Base-by-base conservation (phyloP, 2,113 vertebrate genomes). In the Psophia crepitans region DNA sequence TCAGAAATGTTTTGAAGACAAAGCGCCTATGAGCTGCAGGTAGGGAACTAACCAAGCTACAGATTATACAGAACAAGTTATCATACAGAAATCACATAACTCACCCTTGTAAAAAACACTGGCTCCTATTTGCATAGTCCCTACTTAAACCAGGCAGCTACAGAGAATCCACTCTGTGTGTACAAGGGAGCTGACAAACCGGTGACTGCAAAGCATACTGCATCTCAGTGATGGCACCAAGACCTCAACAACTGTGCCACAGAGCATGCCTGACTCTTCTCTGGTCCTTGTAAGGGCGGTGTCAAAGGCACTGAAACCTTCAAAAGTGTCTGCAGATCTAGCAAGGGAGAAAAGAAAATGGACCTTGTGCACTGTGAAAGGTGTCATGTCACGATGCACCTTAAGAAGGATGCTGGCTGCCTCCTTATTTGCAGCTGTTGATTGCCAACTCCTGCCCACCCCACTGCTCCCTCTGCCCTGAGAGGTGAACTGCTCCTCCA, bases 371-470 rank as follows among this genome's bases (percentile, higher is more conserved):
- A 4, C 20, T 28, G 24, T 1, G 1, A 39, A 48, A 57, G 43
- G 11, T 75, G 24, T 32, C 15, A 27, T 2, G 19, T 28, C 41
- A 17, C 1, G 0, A 48, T 6, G 26, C 19, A n/a, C n/a, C 30
- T 63, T 26, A 33, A 69, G 12, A 35, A 26, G 1, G 2, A 65
- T 9, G 12, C 20, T 53, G 51, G 30, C 14, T 60, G 57, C 13
- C 51, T 43, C 44, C 51, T 54, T 15, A 53, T 22, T 19, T 41
- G 39, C 71, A 90, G 65, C n/a, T 71, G 44, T 23, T 57, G 30
- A 51, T 12, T 32, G 84, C 33, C 54, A 68, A 2, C 53, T 73
- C 65, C 30, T 3, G 4, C 44, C 61, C 32, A 39, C 17, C n/a
- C 35, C 33, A 87, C n/a, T 0, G 1, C 58, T 69, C 39, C 32